Conservation (phyloP, 2,888 invertebrate species). For the Rotaria macrura region DNA sequence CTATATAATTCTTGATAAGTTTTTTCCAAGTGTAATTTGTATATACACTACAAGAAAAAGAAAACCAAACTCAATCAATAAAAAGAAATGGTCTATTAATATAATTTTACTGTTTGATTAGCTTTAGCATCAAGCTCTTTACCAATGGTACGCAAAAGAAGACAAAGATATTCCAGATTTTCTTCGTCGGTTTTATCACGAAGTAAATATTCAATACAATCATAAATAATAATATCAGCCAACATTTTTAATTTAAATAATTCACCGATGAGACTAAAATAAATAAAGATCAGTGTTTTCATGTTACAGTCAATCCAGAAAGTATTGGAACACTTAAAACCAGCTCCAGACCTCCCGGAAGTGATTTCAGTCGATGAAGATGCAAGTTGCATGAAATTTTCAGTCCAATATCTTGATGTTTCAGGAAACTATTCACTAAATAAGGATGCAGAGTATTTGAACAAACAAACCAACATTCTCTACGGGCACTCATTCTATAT, state of each 20-base stretch:
- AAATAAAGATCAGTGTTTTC: neutral
- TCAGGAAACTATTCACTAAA: too few species aligned
- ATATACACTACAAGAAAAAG: neutral
- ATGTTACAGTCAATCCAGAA: too few species aligned
- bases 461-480: too few species aligned
- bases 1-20: constrained; percentile 52
- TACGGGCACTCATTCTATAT: too few species aligned
- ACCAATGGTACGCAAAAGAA: constrained; percentile 78
- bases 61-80: neutral
- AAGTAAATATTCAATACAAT: constrained; percentile 68
- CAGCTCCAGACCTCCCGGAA: too few species aligned
- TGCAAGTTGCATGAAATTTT: too few species aligned
- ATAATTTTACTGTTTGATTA: neutral
- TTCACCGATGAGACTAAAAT: constrained; percentile 65
- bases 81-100: too few species aligned
- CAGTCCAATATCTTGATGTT: too few species aligned
- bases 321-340: too few species aligned
- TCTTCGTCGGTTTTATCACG: constrained; percentile 68
- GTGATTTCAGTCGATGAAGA: too few species aligned
- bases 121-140: constrained; percentile 60
- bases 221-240: constrained; percentile 72
- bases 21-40: constrained; percentile 41
- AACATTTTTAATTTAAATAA: constrained; percentile 80
- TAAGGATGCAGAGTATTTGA: too few species aligned
- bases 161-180: constrained; percentile 79